phyloP scores from a whole-genome alignment of 23 tunicate species.

The Corella eumyota region DNA sequence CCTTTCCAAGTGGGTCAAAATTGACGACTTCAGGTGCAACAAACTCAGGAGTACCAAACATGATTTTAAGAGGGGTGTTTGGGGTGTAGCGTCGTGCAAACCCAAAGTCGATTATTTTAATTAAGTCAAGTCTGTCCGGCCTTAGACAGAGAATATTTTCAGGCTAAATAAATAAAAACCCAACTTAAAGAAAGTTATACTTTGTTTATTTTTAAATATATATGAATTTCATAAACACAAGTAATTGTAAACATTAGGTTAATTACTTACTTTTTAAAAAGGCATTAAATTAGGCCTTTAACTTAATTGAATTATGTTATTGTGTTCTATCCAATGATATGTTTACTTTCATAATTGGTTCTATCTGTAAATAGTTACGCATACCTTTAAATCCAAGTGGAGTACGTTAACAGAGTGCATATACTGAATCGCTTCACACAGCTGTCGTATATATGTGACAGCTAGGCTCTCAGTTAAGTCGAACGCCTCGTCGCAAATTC shows the following conservation, averaged over 20 bases:
- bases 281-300: too few relatives aligned
- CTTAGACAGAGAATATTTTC: constrained; percentile 79
- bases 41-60: constrained; percentile 99
- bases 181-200: too few relatives aligned
- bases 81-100: constrained; percentile 59
- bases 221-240: too few relatives aligned
- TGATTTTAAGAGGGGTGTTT: constrained; percentile 58
- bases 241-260: too few relatives aligned
- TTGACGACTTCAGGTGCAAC: constrained; percentile 97
- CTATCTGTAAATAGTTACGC: too few relatives aligned
- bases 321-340: too few relatives aligned
- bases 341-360: too few relatives aligned
- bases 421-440: constrained; percentile 58
- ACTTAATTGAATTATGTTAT: too few relatives aligned
- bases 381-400: constrained; percentile 87
- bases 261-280: too few relatives aligned
- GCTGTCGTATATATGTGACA: constrained; percentile 47
- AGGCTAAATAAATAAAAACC: constrained; percentile 43
- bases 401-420: constrained; percentile 64
- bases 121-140: constrained; percentile 37
- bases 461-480: constrained; percentile 75
- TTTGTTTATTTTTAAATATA: too few relatives aligned
- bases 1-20: constrained; percentile 92
- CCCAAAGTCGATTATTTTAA: constrained; percentile 91
- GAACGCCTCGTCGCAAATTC: constrained; percentile 54